Conservation (phyloP, 2,888 invertebrate species). For the Ophion costatus region DNA sequence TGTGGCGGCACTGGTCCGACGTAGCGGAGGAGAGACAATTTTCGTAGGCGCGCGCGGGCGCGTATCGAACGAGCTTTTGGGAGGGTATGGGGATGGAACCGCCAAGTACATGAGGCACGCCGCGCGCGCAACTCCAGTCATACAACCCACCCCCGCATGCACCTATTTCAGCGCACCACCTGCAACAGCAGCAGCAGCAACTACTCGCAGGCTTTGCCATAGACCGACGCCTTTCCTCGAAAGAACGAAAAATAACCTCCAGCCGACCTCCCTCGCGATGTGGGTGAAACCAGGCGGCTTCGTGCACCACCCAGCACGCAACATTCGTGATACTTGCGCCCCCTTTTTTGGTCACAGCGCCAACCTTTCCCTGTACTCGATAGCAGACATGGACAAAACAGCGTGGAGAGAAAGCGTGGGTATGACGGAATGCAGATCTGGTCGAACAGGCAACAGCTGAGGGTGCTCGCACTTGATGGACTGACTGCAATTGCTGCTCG, state of each 20-base stretch:
- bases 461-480: too few relatives aligned
- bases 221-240: conserved; percentile 30
- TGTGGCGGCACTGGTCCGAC: conserved; percentile 81
- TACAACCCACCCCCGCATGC: conserved; percentile 43
- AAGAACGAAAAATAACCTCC: conserved; percentile 53
- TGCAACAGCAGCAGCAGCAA: conserved; percentile 36
- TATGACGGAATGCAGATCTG: too few relatives aligned
- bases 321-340: conserved; percentile 1
- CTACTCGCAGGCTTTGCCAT: conserved; percentile 29
- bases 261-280: conserved; percentile 34
- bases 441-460: too few relatives aligned
- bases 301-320: not conserved
- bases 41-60: conserved; percentile 74
- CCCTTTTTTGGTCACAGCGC: not conserved
- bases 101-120: conserved; percentile 27
- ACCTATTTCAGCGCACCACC: conserved; percentile 44
- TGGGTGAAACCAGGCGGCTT: not conserved
- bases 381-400: not conserved
- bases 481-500: too few relatives aligned
- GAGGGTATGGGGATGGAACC: conserved; percentile 51
- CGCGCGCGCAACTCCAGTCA: conserved; percentile 49
- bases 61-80: conserved; percentile 75
- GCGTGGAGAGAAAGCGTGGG: too few relatives aligned
- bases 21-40: conserved; percentile 71
- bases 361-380: not conserved